phyloP scores from a whole-genome alignment of 2,797 vertebrate genomes.

The Parauchenoglanis punctatus region DNA sequence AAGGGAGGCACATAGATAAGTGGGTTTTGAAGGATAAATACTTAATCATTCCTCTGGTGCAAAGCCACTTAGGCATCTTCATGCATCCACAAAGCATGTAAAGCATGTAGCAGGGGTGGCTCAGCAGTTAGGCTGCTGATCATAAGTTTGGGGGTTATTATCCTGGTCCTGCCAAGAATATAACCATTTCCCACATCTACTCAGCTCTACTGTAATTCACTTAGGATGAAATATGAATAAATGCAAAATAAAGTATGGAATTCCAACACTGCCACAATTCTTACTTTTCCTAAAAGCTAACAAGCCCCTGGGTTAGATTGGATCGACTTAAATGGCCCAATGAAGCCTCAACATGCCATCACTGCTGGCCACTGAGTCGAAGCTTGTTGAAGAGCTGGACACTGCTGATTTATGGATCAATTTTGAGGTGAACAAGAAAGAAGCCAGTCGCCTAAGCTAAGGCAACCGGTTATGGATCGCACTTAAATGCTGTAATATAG shows the following conservation, averaged over 20 bases:
- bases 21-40: conserved; percentile 31
- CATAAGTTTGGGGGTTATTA: not conserved
- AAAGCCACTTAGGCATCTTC: conserved; percentile 43
- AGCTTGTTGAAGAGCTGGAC: not conserved
- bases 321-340: not conserved
- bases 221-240: not conserved
- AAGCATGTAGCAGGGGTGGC: not conserved
- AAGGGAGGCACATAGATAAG: conserved; percentile 53
- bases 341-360: not conserved
- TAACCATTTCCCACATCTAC: not conserved
- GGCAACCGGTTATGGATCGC: not conserved
- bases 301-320: no score
- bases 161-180: not conserved
- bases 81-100: not conserved
- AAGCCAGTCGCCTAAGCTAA: not conserved
- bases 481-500: not conserved
- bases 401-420: not conserved
- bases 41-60: conserved; percentile 20
- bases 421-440: not conserved
- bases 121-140: not conserved
- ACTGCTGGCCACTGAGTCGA: not conserved
- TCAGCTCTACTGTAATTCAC: no score
- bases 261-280: not conserved
- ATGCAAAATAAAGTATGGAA: not conserved
- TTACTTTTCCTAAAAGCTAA: not conserved